A percentile compares a stretch with the other conserved stretches of the same genome.
phyloP scores from a whole-genome alignment of 2,113 vertebrate species.

The Chaetorhynchus papuensis region DNA sequence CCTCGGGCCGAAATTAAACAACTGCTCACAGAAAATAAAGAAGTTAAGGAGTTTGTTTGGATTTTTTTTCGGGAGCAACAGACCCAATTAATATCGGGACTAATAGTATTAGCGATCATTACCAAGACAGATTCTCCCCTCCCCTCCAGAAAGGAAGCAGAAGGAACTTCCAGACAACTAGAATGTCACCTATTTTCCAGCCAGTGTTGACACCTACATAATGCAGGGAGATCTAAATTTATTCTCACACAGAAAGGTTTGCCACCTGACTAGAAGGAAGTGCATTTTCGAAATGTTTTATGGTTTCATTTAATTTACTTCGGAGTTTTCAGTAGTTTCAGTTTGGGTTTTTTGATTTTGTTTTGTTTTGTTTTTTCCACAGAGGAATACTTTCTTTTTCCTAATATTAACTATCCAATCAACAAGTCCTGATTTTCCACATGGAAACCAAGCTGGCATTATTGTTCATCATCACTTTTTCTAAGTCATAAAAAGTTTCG shows the following conservation, averaged over 20 bases:
- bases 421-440: neutral
- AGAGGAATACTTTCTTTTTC: neutral
- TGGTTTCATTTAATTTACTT: neutral
- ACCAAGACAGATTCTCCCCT: neutral
- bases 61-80: fast-evolving
- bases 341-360: too few species aligned
- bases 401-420: neutral
- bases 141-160: neutral
- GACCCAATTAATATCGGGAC: neutral
- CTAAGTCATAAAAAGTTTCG: neutral
- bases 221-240: neutral
- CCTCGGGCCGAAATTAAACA: neutral
- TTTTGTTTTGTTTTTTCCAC: too few species aligned
- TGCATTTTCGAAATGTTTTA: neutral
- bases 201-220: neutral
- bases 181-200: neutral
- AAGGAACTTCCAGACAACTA: neutral
- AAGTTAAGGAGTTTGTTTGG: neutral
- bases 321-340: neutral
- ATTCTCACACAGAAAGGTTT: neutral
- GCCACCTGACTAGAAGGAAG: neutral
- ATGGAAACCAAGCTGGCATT: neutral
- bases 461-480: neutral
- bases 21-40: neutral
- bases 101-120: neutral